These are phyloP conservation scores for Rhyzopertha dominica DNA, from an alignment of 1,140 invertebrate genomes.

Conservation along the genomic window DNA sequence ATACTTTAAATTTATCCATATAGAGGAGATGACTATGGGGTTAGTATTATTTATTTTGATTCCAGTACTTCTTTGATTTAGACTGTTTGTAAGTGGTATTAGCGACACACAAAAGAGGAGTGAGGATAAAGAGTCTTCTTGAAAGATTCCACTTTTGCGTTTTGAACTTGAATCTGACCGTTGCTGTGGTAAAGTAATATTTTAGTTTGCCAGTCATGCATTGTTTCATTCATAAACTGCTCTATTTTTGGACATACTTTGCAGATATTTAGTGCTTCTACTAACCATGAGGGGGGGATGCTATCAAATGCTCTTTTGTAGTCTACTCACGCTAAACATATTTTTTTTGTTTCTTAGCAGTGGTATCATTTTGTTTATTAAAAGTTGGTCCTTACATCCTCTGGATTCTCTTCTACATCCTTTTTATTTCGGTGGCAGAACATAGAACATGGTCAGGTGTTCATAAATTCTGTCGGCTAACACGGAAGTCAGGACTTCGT, in stretches of 20 bases:
- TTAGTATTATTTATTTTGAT: too few relatives aligned
- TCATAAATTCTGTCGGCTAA: conserved; percentile 18
- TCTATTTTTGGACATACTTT: conserved; percentile 3
- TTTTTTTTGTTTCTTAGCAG: conserved; percentile 6
- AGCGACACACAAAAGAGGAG: not conserved
- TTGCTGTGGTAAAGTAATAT: conserved; percentile 5
- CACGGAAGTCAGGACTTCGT: conserved; percentile 27
- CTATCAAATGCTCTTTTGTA: conserved; percentile 14
- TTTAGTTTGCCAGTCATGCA: conserved; percentile 10
- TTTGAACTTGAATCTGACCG: not conserved
- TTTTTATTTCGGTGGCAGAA: conserved; percentile 26
- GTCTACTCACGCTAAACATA: conserved; percentile 7
- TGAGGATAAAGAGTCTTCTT: not conserved
- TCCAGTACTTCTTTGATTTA: too few relatives aligned
- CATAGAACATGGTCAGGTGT: conserved; percentile 17
- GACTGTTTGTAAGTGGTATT: not conserved
- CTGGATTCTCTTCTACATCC: conserved; percentile 21
- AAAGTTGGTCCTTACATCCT: conserved; percentile 29
- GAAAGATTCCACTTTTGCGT: not conserved
- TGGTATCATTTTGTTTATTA: conserved; percentile 20
- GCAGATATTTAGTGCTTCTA: conserved; percentile 4
- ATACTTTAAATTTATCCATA: too few relatives aligned
- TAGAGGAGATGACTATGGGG: too few relatives aligned
- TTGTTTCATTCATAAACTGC: not conserved
- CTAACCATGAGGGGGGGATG: conserved; percentile 14